Evolutionary conservation across 1,140 invertebrate species (phyloP), one percentile per base, ranked within the genome.

Genomic region (Laodelphax striatellus): DNA sequence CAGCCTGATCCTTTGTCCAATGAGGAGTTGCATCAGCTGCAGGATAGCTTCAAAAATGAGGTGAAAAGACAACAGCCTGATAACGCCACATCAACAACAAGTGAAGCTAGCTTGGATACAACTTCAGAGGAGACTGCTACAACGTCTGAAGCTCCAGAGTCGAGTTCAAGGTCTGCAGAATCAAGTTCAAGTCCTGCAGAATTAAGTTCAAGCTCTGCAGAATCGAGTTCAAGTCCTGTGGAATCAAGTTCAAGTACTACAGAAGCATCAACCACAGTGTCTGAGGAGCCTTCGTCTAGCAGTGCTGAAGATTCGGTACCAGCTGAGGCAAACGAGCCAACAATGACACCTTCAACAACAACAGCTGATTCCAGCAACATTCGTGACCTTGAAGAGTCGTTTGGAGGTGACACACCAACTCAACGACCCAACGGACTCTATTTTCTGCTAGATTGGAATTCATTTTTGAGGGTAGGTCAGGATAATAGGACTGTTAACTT

Each of bases 391-490:
- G 86, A 85, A 64, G 84, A 82, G 63, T 90, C 87, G 0, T 90
- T 91, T 67, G 87, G 86, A 34, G 84, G 82, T 13, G 71, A 71
- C 10, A 67, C 73, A 24, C 78, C 77, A 22, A 82, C 85, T 13
- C 0, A 80, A 78, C 79, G 77, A 60, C 83, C 81, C 68, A 88
- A 82, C 58, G 88, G 88, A 2, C 81, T 92, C 50, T 92, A 90
- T 68, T 90, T 88, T 72, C 77, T 90, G 55, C 74, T 90, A 1
- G 88, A 92, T 67, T 90, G 87, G 87, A 90, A 92, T 67, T 81
- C 84, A 13, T 92, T 92, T 66, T 73, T 90, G 4, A 86, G 90
- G 70, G 86, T 90, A 3, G 88, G 87, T 22, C 75, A 80, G 55
- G 85, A 88, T n/a, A 84, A 81, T 55, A 82, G 82, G 28, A 83